Evolutionary conservation across 1,140 invertebrate genomes (phyloP).

Genomic region (Nomia melanderi): DNA sequence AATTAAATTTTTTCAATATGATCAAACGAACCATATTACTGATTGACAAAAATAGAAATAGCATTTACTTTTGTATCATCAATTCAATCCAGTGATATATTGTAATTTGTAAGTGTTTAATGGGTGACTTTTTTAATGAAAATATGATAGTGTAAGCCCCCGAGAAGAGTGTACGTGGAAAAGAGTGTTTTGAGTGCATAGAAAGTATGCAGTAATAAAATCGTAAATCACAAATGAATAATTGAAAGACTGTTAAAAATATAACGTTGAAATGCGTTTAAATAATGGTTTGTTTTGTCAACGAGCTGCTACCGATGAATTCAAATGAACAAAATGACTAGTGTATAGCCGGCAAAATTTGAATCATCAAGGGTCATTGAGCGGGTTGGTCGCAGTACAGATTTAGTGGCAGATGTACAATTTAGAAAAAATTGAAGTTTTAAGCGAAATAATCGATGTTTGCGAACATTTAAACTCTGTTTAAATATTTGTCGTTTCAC

Average conservation of each 20-base stretch:
- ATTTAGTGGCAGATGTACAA: no score
- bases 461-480: neutral
- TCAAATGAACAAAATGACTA: neutral
- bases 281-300: neutral
- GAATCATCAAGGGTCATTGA: neutral
- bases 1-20: neutral
- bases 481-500: neutral
- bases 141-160: neutral
- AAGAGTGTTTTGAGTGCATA: neutral
- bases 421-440: neutral
- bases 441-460: neutral
- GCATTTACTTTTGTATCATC: conserved; percentile 27
- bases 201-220: neutral
- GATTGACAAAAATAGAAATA: neutral
- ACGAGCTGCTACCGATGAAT: neutral
- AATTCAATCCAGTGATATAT: neutral
- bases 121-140: neutral
- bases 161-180: neutral
- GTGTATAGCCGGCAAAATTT: neutral
- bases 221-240: neutral
- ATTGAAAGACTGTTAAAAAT: conserved; percentile 5
- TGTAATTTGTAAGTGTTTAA: conserved; percentile 14
- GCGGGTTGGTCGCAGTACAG: neutral
- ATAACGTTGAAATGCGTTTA: neutral
- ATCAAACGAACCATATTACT: neutral